Evolutionary conservation across 2,888 invertebrate genomes (phyloP), one percentile per base, ranked within the genome.

Genomic region (Allophyes oxyacanthae): DNA sequence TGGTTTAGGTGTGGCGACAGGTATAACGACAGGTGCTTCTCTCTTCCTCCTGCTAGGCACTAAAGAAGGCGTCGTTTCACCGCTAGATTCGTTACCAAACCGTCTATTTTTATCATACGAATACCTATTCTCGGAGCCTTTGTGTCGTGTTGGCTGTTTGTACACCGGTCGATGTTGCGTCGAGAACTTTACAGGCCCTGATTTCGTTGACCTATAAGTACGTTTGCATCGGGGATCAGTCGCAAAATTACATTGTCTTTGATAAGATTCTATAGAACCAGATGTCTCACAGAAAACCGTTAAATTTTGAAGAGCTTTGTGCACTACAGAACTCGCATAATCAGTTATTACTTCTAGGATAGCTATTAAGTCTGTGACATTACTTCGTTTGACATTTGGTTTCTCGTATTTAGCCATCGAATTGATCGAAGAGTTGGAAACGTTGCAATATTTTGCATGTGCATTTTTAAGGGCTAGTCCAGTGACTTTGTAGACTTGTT

Each of bases 361-460:
- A 0, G 81, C 81, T 20, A 83, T 14, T 3, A 87, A 60, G 49
- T 88, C 88, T 0, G 72, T 36, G 10, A 20, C 4, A 20, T 20
- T 20, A 4, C 20, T 20, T 4, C 4, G 2, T 20, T 20, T 20
- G 20, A 20, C 20, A 20, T 20, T 20, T 4, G 20, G 2, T 20
- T 20, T 20, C 20, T 20, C 20, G 4, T 20, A 20, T 20, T 20
- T 20, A 20, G 20, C 20, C 2, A 20, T 20, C 6, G 14, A 6
- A 0, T 32, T 25, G 1, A 20, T 20, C 6, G 14, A 6, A 0
- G 36, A 28, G 1, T 67, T 67, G 0, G n/a, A 7, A 1, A n/a
- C 26, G 34, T 89, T 87, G 50, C 92, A 92, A 32, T 85, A 80
- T 74, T 85, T 88, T 0, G 37, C 37, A 72, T 81, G 82, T 1